phyloP scores from a whole-genome alignment of 2,888 invertebrate genomes.

The Stenichneumon culpator region DNA sequence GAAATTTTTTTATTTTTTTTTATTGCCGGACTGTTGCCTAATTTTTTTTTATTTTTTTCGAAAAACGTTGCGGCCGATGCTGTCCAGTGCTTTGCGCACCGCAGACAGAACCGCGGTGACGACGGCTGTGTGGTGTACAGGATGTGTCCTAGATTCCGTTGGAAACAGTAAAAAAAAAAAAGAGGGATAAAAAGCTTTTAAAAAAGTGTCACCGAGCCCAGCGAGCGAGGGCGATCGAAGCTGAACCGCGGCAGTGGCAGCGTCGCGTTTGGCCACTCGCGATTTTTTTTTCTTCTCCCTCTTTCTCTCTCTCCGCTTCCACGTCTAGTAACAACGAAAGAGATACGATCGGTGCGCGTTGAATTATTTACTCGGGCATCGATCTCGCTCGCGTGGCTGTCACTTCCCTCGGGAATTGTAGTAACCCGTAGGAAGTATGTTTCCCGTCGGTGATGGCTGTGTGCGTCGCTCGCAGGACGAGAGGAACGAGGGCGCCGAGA shows the following conservation, averaged over 20 bases:
- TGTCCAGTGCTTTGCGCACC: conserved; percentile 1
- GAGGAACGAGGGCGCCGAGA: background rate
- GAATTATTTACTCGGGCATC: conserved; percentile 57
- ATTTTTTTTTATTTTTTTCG: background rate
- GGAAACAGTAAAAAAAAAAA: conserved; percentile 22
- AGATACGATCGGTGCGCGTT: conserved; percentile 42
- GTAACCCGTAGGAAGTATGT: conserved; percentile 28
- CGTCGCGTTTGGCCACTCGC: conserved; percentile 33
- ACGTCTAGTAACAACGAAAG: conserved; percentile 37
- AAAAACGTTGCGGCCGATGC: background rate
- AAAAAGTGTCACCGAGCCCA: conserved; percentile 26
- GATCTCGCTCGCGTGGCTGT: conserved; percentile 42
- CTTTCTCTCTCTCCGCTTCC: conserved; percentile 10
- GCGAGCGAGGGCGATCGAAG: conserved; percentile 71
- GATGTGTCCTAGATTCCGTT: conserved; percentile 28
- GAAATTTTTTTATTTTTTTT: background rate
- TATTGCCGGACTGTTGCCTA: background rate
- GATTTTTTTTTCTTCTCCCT: background rate
- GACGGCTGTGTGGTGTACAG: conserved; percentile 21
- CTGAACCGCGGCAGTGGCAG: conserved; percentile 55
- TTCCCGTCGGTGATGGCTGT: conserved; percentile 11
- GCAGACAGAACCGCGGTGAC: background rate
- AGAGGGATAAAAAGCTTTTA: conserved; percentile 29
- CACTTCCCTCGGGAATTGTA: conserved; percentile 44
- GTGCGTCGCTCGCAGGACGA: conserved; percentile 11